Evolutionary conservation across 2,113 vertebrate species (phyloP), one percentile per base, ranked within the genome.

Genomic region (Rostratula benghalensis): DNA sequence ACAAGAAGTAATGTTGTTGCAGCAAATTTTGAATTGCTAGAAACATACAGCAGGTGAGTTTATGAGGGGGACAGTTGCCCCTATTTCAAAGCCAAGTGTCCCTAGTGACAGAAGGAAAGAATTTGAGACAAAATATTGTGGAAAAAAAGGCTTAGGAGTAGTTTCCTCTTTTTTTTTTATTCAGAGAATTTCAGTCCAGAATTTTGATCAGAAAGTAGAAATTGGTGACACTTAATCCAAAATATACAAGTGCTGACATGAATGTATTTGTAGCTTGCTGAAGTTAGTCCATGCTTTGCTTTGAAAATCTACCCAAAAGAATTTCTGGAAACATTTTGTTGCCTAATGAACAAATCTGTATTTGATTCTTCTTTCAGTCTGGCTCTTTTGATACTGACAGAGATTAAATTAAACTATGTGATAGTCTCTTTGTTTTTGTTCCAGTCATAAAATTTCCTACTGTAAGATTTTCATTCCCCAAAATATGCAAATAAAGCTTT

Each of bases 401-500:
- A 91, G 65, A 25, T 91, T 30, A 83, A 82, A 64, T 57, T 76
- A 74, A 92, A 23, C 35, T 51, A 2, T 51, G 43, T 24, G 69
- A 82, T 91, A 84, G 27, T 71, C 73, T 64, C 93, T 92, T 87
- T 93, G 86, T 3, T 70, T 96, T 86, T 76, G 39, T 91, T 94
- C 73, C 83, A 89, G 69, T 43, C 17, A 11, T 30, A 69, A 48
- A 43, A 35, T n/a, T 50, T 74, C 69, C 17, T 64, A 11, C 45
- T 89, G 3, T 53, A 78, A 84, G 39, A 53, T 53, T 87, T 96
- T 70, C 7, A 19, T 73, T 89, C 84, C 24, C 28, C 53, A 11
- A 16, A 80, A 46, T 51, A 87, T 3, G 16, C 67, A 77, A 89
- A 92, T 82, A 70, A 89, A 82, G 61, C 89, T 91, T 79, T 94